phyloP scores from a whole-genome alignment of 2,113 vertebrate species.

The Colistium nudipinnis region DNA sequence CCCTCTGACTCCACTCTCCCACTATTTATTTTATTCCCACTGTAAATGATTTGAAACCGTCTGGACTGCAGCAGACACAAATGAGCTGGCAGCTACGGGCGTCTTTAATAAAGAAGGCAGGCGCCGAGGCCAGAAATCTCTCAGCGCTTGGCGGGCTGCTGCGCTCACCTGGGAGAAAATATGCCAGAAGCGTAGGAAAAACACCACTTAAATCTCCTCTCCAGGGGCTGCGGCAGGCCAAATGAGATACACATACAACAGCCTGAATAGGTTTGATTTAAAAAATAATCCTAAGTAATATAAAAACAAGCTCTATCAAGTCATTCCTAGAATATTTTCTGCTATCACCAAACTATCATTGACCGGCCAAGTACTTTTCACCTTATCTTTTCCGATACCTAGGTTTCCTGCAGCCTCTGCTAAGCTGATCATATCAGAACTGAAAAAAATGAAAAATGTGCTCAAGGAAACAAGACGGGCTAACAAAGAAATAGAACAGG shows the following conservation, averaged over 20 bases:
- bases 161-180: slow-evolving; percentile 53
- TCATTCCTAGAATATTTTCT: slow-evolving; percentile 31
- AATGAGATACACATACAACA: slow-evolving; percentile 34
- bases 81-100: slow-evolving; percentile 42
- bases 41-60: slow-evolving; percentile 40
- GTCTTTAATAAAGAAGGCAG: slow-evolving; percentile 47
- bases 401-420: neutral
- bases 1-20: slow-evolving; percentile 4
- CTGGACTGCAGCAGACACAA: slow-evolving; percentile 46
- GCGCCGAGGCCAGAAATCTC: slow-evolving; percentile 45
- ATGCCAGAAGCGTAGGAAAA: slow-evolving; percentile 44
- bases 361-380: neutral
- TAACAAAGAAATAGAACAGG: neutral
- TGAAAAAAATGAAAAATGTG: neutral
- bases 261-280: slow-evolving; percentile 14
- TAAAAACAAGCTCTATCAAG: slow-evolving; percentile 4
- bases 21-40: slow-evolving; percentile 35
- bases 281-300: slow-evolving; percentile 9
- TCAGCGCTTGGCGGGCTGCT: slow-evolving; percentile 32
- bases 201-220: slow-evolving; percentile 40
- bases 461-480: neutral
- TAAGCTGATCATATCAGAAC: neutral
- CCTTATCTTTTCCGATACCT: neutral
- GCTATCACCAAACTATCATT: slow-evolving; percentile 7
- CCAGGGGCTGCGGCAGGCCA: slow-evolving; percentile 24